A percentile compares a stretch with the other conserved stretches of the same genome.
Conservation (phyloP, 35 echinoderm and acorn worm genomes). For the Lytechinus variegatus region DNA sequence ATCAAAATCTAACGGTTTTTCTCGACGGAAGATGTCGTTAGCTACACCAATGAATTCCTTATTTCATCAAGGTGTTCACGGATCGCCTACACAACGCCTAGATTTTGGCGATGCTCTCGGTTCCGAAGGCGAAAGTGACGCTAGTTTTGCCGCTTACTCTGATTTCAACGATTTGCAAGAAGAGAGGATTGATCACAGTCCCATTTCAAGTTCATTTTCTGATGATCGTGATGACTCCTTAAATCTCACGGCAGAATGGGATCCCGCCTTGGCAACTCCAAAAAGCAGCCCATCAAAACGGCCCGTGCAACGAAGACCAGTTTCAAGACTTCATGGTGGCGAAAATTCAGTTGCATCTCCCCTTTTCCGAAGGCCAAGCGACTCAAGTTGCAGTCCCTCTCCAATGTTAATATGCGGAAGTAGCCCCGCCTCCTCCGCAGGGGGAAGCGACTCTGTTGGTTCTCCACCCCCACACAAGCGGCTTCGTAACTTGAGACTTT, state of each 20-base stretch:
- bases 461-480: slow-evolving; percentile 81
- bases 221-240: slow-evolving; percentile 55
- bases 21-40: slow-evolving; percentile 51
- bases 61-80: slow-evolving; percentile 29
- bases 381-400: slow-evolving; percentile 25
- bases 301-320: slow-evolving; percentile 21
- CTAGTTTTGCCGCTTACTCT: slow-evolving; percentile 16
- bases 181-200: slow-evolving; percentile 56
- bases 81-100: slow-evolving; percentile 74
- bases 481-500: slow-evolving; percentile 84
- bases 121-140: slow-evolving; percentile 72
- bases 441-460: not conserved
- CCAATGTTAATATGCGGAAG: slow-evolving; percentile 40
- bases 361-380: slow-evolving; percentile 26
- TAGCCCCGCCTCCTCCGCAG: not conserved
- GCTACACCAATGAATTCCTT: slow-evolving; percentile 57
- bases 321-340: not conserved
- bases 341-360: slow-evolving; percentile 13
- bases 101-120: slow-evolving; percentile 68
- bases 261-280: slow-evolving; percentile 91
- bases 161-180: slow-evolving; percentile 24
- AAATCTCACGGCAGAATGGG: slow-evolving; percentile 62
- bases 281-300: slow-evolving; percentile 65
- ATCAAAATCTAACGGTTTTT: not conserved
- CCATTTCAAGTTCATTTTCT: slow-evolving; percentile 53